Base-by-base conservation (phyloP, 2,797 vertebrate genomes). In the Tamandua tetradactyla region DNA sequence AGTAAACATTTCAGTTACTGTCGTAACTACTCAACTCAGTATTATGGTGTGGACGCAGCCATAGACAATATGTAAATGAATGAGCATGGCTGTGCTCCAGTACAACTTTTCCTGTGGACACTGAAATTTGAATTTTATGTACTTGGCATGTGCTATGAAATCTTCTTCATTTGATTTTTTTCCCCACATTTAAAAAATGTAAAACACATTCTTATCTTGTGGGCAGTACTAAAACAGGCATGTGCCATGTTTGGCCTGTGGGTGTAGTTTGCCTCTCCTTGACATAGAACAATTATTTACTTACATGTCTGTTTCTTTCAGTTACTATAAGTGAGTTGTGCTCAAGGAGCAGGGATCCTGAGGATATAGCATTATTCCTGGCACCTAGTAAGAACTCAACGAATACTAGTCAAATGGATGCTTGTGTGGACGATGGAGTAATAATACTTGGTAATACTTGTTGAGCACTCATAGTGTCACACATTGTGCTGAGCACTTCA, bases 131-230 rank as follows among this genome's bases (percentile, higher is more conserved):
- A 42, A 62, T 87, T 94, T 86, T 42, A 27, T 30, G 10, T 47
- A 61, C 27, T 49, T 32, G 52, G 76, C 22, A 7, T 7, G 59
- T 47, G 27, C 55, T 55, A 15, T 32, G 47, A 93, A 55, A 59
- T 82, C 71, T 2, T 95, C 85, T 85, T 92, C 35, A 74, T 88
- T 91, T 93, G 61, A 42, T 40, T 89, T 89, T 86, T 78, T 52
- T 22, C 13, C 55, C 40, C 32, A 74, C 30, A 22, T 42, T 23
- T 57, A 2, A 69, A 86, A 89, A 55, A 72, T 32, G 23, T 81
- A 44, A 89, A 92, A 95, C 32, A 6, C 15, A 44, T 59, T 85
- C 47, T 93, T 59, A 78, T 55, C 18, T 80, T 15, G 1, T 32
- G 68, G 61, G 44, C 68, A n/a, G 15, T 57, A 64, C 8, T 62